phyloP scores from a whole-genome alignment of 2,888 invertebrate genomes.

The Epirrhoe tristata region DNA sequence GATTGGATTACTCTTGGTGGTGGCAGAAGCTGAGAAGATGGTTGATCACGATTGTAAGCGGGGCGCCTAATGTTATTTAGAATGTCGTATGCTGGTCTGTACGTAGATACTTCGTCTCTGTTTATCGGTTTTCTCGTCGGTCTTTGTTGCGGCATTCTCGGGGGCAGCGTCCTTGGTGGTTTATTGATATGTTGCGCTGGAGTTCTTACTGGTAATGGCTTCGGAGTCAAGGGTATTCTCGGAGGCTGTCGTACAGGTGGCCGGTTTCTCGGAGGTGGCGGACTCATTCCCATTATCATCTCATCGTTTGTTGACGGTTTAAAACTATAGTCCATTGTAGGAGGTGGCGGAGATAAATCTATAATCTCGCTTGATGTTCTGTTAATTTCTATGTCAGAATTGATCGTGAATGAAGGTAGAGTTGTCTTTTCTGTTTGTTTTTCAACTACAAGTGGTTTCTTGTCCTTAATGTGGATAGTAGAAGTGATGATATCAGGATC shows the following conservation, averaged over 20 bases:
- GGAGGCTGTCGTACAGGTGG: slow-evolving; percentile 61
- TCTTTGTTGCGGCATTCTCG: slow-evolving; percentile 64
- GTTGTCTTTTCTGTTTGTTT: slow-evolving; percentile 64
- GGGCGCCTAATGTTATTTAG: slow-evolving; percentile 73
- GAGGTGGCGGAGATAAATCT: slow-evolving; percentile 82
- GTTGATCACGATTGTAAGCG: slow-evolving; percentile 66
- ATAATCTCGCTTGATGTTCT: slow-evolving; percentile 74
- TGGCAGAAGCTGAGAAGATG: slow-evolving; percentile 72
- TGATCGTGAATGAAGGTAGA: slow-evolving; percentile 66
- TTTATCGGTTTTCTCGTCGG: slow-evolving; percentile 67
- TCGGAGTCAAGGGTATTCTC: slow-evolving; percentile 62
- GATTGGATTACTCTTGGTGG: slow-evolving; percentile 69
- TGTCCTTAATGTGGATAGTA: slow-evolving; percentile 75
- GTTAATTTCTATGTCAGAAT: slow-evolving; percentile 61
- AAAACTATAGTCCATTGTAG: slow-evolving; percentile 73
- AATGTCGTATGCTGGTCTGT: slow-evolving; percentile 72
- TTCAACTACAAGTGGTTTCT: slow-evolving; percentile 75
- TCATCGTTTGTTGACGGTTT: slow-evolving; percentile 78
- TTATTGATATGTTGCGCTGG: slow-evolving; percentile 69
- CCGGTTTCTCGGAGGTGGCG: slow-evolving; percentile 76
- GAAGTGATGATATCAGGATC: slow-evolving; percentile 80
- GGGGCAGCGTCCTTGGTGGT: slow-evolving; percentile 67
- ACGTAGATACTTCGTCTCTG: slow-evolving; percentile 74
- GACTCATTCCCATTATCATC: slow-evolving; percentile 84
- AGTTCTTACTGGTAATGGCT: slow-evolving; percentile 69